phyloP scores from a whole-genome alignment of 2,888 invertebrate species.

The Hesperia comma region DNA sequence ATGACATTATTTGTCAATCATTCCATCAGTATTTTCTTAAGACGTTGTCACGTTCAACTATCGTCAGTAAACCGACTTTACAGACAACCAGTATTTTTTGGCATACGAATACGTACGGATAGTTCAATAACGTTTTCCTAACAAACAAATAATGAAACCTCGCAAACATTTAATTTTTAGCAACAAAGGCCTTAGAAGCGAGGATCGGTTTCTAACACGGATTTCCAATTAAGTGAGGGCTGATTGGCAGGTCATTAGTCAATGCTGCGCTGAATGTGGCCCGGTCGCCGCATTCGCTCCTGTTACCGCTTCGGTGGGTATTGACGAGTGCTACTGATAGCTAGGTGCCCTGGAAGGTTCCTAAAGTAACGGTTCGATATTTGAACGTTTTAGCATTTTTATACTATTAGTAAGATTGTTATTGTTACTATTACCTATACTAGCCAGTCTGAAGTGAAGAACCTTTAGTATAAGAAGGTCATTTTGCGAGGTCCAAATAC shows the following conservation, averaged over 20 bases:
- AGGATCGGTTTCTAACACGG: conserved; percentile 80
- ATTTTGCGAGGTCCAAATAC: too few relatives aligned
- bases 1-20: too few relatives aligned
- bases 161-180: conserved; percentile 70
- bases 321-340: conserved; percentile 43
- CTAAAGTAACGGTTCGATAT: neutral
- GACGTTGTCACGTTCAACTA: too few relatives aligned
- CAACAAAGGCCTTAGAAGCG: conserved; percentile 72
- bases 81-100: too few relatives aligned
- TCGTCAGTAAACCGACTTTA: too few relatives aligned
- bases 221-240: conserved; percentile 83
- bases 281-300: conserved; percentile 59
- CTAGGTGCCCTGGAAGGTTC: conserved; percentile 37
- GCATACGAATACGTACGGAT: too few relatives aligned
- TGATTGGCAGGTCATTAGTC: conserved; percentile 85
- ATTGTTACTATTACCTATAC: too few relatives aligned
- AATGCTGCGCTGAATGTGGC: conserved; percentile 74
- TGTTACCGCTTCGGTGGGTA: conserved; percentile 42
- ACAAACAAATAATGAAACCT: conserved; percentile 8
- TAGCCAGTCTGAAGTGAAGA: too few relatives aligned
- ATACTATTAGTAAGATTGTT: neutral
- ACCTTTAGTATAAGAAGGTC: too few relatives aligned
- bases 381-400: conserved; percentile 46
- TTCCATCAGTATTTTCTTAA: too few relatives aligned
- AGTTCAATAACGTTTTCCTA: neutral